A percentile compares a stretch with the other conserved stretches of the same genome.
Conservation (phyloP, 1,140 invertebrate genomes). For the Protaetia brevitarsis region DNA sequence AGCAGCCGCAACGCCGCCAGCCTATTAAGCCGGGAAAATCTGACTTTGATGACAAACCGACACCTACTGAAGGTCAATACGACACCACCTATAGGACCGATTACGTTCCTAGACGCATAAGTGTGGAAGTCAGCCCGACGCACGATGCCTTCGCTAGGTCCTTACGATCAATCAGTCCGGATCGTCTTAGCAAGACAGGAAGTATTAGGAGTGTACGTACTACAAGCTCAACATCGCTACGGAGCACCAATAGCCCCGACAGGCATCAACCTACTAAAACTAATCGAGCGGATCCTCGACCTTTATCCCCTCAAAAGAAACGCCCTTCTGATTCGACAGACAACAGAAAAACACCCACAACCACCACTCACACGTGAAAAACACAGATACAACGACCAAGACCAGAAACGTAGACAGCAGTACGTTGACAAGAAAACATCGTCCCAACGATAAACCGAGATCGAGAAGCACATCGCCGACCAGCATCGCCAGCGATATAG, state of each 20-base stretch:
- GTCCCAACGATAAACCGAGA: slow-evolving; percentile 22
- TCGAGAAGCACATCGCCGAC: slow-evolving; percentile 41
- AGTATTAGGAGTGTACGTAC: slow-evolving; percentile 46
- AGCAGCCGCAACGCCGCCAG: slow-evolving; percentile 31
- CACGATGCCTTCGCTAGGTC: slow-evolving; percentile 70
- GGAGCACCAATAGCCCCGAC: slow-evolving; percentile 56
- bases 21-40: slow-evolving; percentile 38
- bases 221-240: slow-evolving; percentile 51
- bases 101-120: slow-evolving; percentile 57
- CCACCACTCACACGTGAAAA: slow-evolving; percentile 30
- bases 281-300: slow-evolving; percentile 24
- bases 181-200: slow-evolving; percentile 50
- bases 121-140: slow-evolving; percentile 61
- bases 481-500: slow-evolving; percentile 36
- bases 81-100: slow-evolving; percentile 60
- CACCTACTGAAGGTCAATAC: slow-evolving; percentile 51
- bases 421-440: slow-evolving; percentile 30
- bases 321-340: slow-evolving; percentile 25
- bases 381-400: slow-evolving; percentile 11
- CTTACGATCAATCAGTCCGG: slow-evolving; percentile 59
- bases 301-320: slow-evolving; percentile 35
- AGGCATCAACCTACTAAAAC: slow-evolving; percentile 41
- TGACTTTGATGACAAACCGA: slow-evolving; percentile 35
- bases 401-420: slow-evolving; percentile 29
- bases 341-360: slow-evolving; percentile 30